Evolutionary conservation across 2,113 vertebrate genomes (phyloP), one percentile per base, ranked within the genome.

Genomic region (Hiodon alosoides): DNA sequence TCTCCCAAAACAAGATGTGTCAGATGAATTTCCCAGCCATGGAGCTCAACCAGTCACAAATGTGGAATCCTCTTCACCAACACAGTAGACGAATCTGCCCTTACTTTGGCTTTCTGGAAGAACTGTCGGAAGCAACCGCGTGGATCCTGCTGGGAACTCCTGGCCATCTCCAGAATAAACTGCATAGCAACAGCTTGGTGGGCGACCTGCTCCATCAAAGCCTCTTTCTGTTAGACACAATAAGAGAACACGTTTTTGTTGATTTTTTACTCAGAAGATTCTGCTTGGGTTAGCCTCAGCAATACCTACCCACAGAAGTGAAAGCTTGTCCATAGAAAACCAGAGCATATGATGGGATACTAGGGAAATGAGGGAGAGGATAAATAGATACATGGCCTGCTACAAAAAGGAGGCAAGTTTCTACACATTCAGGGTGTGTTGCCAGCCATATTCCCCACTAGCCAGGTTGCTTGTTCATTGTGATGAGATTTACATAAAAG

Each of bases 101-200:
- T 93, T 91, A 99, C 97, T 94, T 96, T 98, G 87, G 95, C 95
- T 93, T 95, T 99, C 83, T 97, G 94, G 86, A 98, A 99, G 90
- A 99, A 99, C 64, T 97, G 91, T 79, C 97, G 93, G 87, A 99
- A 99, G 89, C 94, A 96, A 72, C 95, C 94, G 71, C 96, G 89
- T 62, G 97, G 96, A 87, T 98, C 97, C 85, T 95, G 93, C 79
- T 95, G 93, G 76, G 92, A 91, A 77, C 85, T 95, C 80, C 87
- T 92, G 17, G 94, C 97, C 94, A 97, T 96, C 90, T 98, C 95
- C 87, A 98, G 91, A 85, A 99, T 98, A 86, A 99, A 99, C 84
- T 98, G 96, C 95, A 98, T 97, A 65, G 93, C 97, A 16, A 99
- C 94, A 71, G 95, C 95, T 85, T 99, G 97, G 79, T 99, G 96